Base-by-base conservation (phyloP, 2,797 vertebrate genomes). In the Oryzias sinensis region DNA sequence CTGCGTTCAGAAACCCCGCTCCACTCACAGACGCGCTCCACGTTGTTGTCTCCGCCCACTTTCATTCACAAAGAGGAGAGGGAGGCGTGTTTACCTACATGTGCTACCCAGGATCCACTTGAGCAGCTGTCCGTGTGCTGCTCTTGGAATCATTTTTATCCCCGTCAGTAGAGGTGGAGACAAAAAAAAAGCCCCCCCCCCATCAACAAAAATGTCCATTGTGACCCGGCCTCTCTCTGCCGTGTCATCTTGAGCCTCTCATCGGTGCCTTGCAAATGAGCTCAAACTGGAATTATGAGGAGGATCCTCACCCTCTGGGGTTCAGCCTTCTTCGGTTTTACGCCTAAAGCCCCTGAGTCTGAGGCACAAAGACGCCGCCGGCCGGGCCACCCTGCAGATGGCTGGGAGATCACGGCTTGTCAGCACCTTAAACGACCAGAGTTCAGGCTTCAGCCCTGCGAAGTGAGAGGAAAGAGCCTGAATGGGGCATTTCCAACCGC, bases 361-460 rank as follows among this genome's bases (percentile, higher is more conserved):
- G 15, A 25, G 59, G 70, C 68, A 90, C 87, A 90, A 89, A 89
- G 77, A 67, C 68, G 81, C 65, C 76, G 2, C 56, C 48, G 77
- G 65, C 78, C 81, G 46, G 89, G 90, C 93, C 90, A 92, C 90
- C 92, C 88, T 92, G 93, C 95, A 97, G 95, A 96, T 95, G 95
- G 93, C 91, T 85, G 72, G 89, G 78, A 92, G 94, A 93, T 94
- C 94, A 92, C 90, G 93, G 92, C 92, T 94, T 94, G 94, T 96
- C 95, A 96, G 93, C 94, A 93, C 92, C 93, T 93, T 93, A 94
- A 94, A 95, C 92, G 92, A 95, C 93, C 92, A 93, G 93, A 93
- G 93, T 93, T 92, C 87, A 90, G 91, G 89, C 92, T 90, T 74
- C 68, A 42, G 72, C 90, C 85, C 90, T 15, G 77, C 79, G 73